Evolutionary conservation across 2,113 vertebrate genomes (phyloP).

Genomic region (Tautogolabrus adspersus): DNA sequence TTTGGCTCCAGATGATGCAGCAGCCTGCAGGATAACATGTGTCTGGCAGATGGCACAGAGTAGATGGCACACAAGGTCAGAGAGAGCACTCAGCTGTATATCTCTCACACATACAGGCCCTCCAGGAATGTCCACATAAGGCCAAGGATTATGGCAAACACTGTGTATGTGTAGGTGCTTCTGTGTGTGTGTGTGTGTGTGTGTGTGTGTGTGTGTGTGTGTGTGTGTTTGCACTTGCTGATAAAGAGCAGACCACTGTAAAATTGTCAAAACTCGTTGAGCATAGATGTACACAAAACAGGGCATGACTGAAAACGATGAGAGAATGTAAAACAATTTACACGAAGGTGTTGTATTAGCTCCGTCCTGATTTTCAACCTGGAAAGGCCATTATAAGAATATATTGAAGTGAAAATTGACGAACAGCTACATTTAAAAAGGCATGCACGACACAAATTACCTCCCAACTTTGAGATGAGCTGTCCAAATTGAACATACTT

Average conservation of each 20-base stretch:
- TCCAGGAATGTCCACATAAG: slow-evolving; percentile 74
- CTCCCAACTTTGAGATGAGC: too few species aligned
- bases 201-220: slow-evolving; percentile 5
- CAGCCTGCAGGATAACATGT: slow-evolving; percentile 63
- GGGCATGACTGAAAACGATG: too few species aligned
- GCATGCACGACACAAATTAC: too few species aligned
- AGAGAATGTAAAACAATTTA: too few species aligned
- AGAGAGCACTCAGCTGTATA: slow-evolving; percentile 71
- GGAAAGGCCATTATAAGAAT: too few species aligned
- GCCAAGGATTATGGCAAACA: slow-evolving; percentile 61
- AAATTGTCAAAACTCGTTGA: slow-evolving; percentile 6
- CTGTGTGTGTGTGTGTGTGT: neutral
- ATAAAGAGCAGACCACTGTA: slow-evolving; percentile 53
- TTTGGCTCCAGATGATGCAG: slow-evolving; percentile 27
- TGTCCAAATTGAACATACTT: too few species aligned
- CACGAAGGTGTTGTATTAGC: too few species aligned
- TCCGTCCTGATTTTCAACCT: too few species aligned
- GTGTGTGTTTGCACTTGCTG: slow-evolving; percentile 35
- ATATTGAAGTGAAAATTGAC: too few species aligned
- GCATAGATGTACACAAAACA: too few species aligned
- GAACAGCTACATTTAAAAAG: too few species aligned
- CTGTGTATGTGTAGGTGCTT: slow-evolving; percentile 10
- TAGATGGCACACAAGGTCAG: slow-evolving; percentile 72
- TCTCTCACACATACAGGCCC: slow-evolving; percentile 65
- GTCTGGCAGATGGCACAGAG: slow-evolving; percentile 78